Evolutionary conservation across 2,888 invertebrate species (phyloP).

Genomic region (Heliconius erato): DNA sequence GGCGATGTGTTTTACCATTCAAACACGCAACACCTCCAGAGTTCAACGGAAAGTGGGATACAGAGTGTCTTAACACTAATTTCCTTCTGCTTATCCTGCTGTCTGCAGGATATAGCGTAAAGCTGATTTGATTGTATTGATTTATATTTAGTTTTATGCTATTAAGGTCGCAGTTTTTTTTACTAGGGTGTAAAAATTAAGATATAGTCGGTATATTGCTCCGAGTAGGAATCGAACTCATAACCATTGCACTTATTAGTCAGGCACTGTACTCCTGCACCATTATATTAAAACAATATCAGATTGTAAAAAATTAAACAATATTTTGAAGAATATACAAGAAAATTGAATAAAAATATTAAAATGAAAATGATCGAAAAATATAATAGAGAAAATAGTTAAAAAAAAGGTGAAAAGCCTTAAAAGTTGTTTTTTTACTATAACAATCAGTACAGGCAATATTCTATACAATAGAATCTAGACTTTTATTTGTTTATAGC

Average conservation of each 20-base stretch:
- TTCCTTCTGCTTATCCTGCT: neutral
- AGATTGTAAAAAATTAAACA: too few relatives aligned
- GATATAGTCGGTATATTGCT: neutral
- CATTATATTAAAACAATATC: too few relatives aligned
- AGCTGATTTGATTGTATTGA: too few relatives aligned
- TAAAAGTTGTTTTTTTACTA: too few relatives aligned
- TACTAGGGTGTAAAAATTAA: neutral
- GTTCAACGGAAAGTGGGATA: neutral
- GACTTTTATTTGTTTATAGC: slow-evolving; percentile 5
- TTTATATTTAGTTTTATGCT: too few relatives aligned
- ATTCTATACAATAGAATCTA: neutral
- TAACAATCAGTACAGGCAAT: neutral
- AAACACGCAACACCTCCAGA: neutral
- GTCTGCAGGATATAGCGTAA: neutral
- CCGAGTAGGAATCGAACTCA: neutral
- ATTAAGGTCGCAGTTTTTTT: neutral
- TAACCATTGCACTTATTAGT: too few relatives aligned
- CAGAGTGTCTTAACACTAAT: neutral
- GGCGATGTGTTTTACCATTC: neutral
- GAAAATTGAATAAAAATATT: too few relatives aligned
- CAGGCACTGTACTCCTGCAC: too few relatives aligned
- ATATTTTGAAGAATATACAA: too few relatives aligned
- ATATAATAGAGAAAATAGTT: too few relatives aligned
- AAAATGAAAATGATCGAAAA: too few relatives aligned
- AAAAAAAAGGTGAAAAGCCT: too few relatives aligned